phyloP scores from a whole-genome alignment of 2,113 vertebrate genomes.

The Microtus montanus region DNA sequence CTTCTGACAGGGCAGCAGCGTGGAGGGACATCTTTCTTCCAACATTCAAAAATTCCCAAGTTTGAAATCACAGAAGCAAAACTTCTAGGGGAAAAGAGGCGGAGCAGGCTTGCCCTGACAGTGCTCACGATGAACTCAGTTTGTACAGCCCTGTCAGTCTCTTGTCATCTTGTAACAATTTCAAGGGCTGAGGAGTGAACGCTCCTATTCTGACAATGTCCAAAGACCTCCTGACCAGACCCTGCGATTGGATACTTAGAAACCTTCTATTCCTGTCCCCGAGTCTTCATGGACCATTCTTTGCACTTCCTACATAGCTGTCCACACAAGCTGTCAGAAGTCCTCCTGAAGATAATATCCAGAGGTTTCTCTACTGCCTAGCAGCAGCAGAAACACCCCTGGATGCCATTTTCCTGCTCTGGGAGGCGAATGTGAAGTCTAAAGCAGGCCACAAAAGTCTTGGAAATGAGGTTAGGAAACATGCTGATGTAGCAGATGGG shows the following conservation, averaged over 20 bases:
- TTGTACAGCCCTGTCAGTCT: too few relatives aligned
- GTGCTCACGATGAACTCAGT: background rate
- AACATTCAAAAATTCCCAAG: background rate
- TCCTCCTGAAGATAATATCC: background rate
- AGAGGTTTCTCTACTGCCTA: background rate
- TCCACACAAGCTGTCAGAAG: background rate
- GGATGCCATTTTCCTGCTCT: background rate
- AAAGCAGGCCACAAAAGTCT: background rate
- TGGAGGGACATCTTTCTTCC: rapidly evolving
- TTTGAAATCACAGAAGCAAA: background rate
- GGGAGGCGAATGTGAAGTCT: background rate
- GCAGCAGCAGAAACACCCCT: background rate
- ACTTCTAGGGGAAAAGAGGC: background rate
- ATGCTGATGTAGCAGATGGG: background rate
- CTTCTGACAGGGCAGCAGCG: background rate
- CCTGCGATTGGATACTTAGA: background rate
- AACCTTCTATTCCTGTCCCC: too few relatives aligned
- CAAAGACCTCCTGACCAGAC: background rate
- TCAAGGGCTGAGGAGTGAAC: background rate
- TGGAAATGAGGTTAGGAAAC: background rate
- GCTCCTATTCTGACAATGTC: background rate
- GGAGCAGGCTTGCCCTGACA: background rate
- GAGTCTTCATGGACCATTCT: background rate
- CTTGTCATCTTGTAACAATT: rapidly evolving
- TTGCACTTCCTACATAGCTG: too few relatives aligned